Conservation (phyloP, 1,140 invertebrate genomes). For the Cydia fagiglandana region DNA sequence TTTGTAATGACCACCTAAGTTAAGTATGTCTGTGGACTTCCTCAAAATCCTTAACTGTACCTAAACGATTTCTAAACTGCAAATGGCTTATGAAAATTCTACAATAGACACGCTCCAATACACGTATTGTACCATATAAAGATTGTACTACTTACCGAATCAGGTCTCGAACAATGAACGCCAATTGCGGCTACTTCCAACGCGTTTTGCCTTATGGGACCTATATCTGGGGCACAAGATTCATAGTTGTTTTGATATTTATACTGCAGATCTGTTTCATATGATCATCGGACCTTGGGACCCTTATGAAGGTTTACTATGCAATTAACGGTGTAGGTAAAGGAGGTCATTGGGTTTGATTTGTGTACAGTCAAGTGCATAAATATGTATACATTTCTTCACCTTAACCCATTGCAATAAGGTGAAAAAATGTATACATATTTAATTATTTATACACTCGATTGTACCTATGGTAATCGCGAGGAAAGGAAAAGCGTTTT, state of each 20-base stretch:
- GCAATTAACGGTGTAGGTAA: conserved; percentile 17
- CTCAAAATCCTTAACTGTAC: neutral
- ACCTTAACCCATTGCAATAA: too few species aligned
- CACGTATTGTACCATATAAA: conserved; percentile 21
- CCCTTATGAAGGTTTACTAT: conserved; percentile 11
- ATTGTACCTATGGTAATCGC: neutral
- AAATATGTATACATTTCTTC: too few species aligned
- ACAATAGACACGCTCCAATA: conserved; percentile 19
- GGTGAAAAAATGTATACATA: too few species aligned
- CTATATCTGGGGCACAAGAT: neutral
- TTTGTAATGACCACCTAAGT: neutral
- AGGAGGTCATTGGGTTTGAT: neutral
- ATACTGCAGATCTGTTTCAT: conserved; percentile 2
- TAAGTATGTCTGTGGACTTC: neutral
- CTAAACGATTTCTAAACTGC: conserved; percentile 6
- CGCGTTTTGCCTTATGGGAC: neutral
- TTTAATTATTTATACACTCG: too few species aligned
- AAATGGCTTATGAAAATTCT: conserved; percentile 19
- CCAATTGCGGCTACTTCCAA: conserved; percentile 16
- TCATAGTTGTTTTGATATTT: neutral
- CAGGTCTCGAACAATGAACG: conserved; percentile 24
- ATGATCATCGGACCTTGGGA: conserved; percentile 8
- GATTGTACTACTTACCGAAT: conserved; percentile 21
- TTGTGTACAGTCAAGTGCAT: too few species aligned
- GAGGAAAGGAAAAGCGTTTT: neutral